Conservation (phyloP, 2,888 invertebrate species). For the Scelioninae gen. 1 region DNA sequence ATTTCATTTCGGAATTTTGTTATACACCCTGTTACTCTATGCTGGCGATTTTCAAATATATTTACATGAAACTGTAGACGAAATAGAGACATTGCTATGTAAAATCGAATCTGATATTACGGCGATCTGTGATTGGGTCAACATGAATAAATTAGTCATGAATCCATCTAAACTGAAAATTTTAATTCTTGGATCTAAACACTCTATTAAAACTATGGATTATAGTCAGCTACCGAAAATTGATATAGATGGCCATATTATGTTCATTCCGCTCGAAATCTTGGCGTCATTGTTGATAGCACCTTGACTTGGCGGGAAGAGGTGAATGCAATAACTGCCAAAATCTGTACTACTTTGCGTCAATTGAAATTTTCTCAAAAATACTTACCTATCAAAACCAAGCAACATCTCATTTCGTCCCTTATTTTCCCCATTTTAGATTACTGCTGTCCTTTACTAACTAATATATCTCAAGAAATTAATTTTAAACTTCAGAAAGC, state of each 20-base stretch:
- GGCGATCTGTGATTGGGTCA: background rate
- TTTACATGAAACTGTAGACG: background rate
- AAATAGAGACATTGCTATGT: background rate
- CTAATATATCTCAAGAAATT: background rate
- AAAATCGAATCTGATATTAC: background rate
- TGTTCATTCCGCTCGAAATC: background rate
- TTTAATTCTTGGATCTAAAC: background rate
- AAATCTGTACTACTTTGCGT: background rate
- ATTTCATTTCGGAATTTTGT: too few species aligned
- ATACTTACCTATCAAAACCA: background rate
- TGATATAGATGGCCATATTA: background rate
- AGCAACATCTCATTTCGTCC: background rate
- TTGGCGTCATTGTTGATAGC: background rate
- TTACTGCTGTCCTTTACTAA: background rate
- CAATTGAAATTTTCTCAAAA: background rate
- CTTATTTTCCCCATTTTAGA: background rate
- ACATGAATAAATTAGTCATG: background rate
- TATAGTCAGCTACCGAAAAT: background rate
- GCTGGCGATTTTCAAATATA: background rate
- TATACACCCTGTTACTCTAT: too few species aligned
- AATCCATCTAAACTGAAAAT: background rate
- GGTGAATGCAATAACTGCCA: background rate
- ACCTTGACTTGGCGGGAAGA: background rate
- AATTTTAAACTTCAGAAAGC: background rate
- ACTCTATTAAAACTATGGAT: background rate